Evolutionary conservation across 1,140 invertebrate species (phyloP).

Genomic region (Neuroterus valhalla): DNA sequence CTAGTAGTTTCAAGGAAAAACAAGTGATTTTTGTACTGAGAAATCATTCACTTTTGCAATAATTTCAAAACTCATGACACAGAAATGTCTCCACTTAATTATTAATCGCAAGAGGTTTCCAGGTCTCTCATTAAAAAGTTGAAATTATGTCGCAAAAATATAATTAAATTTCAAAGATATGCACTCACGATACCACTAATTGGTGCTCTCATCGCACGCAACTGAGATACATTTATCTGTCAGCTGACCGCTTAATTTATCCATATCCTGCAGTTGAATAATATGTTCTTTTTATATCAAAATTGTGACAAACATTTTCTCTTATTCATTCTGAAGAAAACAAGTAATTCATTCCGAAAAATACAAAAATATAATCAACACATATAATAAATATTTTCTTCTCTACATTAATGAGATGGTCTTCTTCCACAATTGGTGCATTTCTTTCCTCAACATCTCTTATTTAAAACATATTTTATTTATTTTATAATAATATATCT

Average conservation of each 20-base stretch:
- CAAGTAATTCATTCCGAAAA: neutral
- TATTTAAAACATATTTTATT: no score
- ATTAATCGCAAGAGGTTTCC: no score
- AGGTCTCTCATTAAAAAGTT: neutral
- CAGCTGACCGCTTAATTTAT: neutral
- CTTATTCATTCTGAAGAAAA: neutral
- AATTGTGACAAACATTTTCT: neutral
- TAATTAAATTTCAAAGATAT: slow-evolving; percentile 1
- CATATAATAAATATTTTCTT: no score
- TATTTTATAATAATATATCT: no score
- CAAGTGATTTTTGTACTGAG: no score
- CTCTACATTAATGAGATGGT: no score
- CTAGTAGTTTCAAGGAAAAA: no score
- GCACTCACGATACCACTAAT: neutral
- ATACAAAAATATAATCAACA: neutral
- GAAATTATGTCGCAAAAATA: neutral
- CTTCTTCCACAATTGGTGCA: no score
- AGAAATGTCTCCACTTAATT: no score
- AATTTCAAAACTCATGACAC: no score
- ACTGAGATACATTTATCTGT: neutral
- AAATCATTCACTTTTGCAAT: no score
- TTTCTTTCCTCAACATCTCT: no score
- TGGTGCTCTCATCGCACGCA: neutral
- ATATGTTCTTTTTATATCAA: neutral
- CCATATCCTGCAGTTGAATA: neutral